Evolutionary conservation across 2,888 invertebrate genomes (phyloP), one percentile per base, ranked within the genome.

Genomic region (Pterobdella sp.): DNA sequence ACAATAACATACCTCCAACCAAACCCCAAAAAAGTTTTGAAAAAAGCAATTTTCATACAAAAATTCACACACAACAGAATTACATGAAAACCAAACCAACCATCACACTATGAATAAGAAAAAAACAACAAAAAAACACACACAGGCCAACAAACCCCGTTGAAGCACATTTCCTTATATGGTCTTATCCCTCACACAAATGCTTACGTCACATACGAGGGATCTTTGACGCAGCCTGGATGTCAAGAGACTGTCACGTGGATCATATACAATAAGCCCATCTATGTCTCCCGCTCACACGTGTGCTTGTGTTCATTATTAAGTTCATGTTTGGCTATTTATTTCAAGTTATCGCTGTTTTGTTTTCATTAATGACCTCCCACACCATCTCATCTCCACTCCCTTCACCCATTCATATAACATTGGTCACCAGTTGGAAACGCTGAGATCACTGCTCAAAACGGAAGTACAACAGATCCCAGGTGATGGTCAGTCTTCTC

Each of bases 231-330:
- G 73, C 93, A 93, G 85, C 97, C 97, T 10, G 85, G 95, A 69
- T 98, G 97, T 85, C 93, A 95, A 91, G 97, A 98, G 86, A 96
- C 96, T n/a, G 93, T 95, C 56, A 93, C 95, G 75, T 98, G 97
- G 97, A 90, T 97, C 81, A 92, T 98, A 81, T 89, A 94, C 85
- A 97, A 97, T 86, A 94, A 93, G 85, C 96, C 96, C 76, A 92
- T 96, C 83, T 95, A 94, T 87, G 92, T 97, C 83, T 93, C 94
- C 78, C 90, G 90, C 82, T 91, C 93, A 84, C 94, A 96, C 90
- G 95, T 95, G 85, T 84, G 87, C 42, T 0, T 4, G 1, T 66
- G 31, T 66, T 34, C 32, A 22, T 73, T 93, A 85, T 95, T 14
- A 1, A 60, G 31, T 31, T 14, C 1, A n/a, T n/a, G n/a, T n/a